Conservation (phyloP, 2,888 invertebrate genomes). For the Acleris holmiana region DNA sequence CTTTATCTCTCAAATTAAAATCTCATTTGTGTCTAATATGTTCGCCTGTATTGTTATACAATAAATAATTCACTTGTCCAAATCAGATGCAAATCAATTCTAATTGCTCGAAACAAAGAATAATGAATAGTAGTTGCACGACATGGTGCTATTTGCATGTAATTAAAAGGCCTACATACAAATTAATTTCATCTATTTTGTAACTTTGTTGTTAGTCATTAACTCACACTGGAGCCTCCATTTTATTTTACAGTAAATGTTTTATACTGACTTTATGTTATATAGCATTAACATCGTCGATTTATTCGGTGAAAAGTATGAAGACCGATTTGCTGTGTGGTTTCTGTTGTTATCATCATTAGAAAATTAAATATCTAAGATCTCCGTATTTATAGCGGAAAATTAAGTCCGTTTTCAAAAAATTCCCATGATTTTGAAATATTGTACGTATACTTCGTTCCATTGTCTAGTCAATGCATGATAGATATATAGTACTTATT, state of each 20-base stretch:
- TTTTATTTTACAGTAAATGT: slow-evolving; percentile 8
- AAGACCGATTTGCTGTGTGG: neutral
- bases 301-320: too few species aligned
- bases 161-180: slow-evolving; percentile 40
- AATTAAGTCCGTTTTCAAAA: too few species aligned
- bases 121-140: slow-evolving; percentile 32
- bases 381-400: too few species aligned
- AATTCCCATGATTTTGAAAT: too few species aligned
- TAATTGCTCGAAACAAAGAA: slow-evolving; percentile 35
- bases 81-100: slow-evolving; percentile 35
- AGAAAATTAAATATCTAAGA: too few species aligned
- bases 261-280: slow-evolving; percentile 5
- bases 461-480: too few species aligned
- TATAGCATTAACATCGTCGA: neutral
- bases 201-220: slow-evolving; percentile 22
- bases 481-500: too few species aligned
- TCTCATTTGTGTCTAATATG: slow-evolving; percentile 23
- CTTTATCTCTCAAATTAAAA: slow-evolving; percentile 33
- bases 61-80: slow-evolving; percentile 36
- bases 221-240: slow-evolving; percentile 9
- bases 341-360: neutral
- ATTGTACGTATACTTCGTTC: too few species aligned
- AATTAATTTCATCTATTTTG: slow-evolving; percentile 37
- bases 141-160: slow-evolving; percentile 40
- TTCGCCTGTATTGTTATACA: slow-evolving; percentile 25